Evolutionary conservation across 1,140 invertebrate species (phyloP).

Genomic region (Ceratosolen solmsi): DNA sequence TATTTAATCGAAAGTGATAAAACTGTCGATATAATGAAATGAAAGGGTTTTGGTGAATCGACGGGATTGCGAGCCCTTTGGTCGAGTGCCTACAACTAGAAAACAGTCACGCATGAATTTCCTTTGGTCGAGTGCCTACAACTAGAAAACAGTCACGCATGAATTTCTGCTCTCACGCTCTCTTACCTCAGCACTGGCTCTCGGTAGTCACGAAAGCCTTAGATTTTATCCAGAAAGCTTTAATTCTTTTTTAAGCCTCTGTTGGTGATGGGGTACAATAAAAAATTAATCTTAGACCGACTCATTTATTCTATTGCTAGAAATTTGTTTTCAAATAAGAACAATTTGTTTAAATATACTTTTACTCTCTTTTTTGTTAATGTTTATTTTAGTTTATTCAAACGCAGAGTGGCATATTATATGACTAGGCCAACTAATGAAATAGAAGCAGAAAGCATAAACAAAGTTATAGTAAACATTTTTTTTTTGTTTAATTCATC

Average conservation of each 20-base stretch:
- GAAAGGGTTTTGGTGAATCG: neutral
- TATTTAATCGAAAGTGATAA: no score
- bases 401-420: no score
- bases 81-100: neutral
- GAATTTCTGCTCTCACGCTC: slow-evolving; percentile 34
- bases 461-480: no score
- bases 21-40: neutral
- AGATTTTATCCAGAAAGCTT: slow-evolving; percentile 38
- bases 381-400: no score
- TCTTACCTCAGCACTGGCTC: neutral
- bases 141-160: slow-evolving; percentile 40
- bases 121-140: no score
- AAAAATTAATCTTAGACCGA: slow-evolving; percentile 21
- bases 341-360: no score
- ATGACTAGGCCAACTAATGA: no score
- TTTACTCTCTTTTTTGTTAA: no score
- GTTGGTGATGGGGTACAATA: slow-evolving; percentile 4
- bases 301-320: neutral
- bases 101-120: slow-evolving; percentile 49
- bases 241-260: slow-evolving; percentile 42
- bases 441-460: no score
- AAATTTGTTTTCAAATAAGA: no score
- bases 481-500: no score
- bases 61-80: slow-evolving; percentile 13
- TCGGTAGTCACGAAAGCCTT: slow-evolving; percentile 37